Evolutionary conservation across 2,888 invertebrate genomes (phyloP), one percentile per base, ranked within the genome.

Genomic region (Conus canariensis): DNA sequence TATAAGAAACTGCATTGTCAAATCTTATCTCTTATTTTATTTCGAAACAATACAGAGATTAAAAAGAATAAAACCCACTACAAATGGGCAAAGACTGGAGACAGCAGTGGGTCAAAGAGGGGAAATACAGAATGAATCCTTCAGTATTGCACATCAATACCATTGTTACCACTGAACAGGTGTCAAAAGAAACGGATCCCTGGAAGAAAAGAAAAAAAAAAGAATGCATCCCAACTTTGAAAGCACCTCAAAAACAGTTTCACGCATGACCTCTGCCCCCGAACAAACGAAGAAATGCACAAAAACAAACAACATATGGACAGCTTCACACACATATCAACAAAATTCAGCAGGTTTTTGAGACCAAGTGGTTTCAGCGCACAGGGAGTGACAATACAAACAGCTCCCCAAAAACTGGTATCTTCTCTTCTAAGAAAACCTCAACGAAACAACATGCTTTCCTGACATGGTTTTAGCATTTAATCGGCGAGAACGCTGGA

Each of bases 261-360:
- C 70, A 22, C 70, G 7, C 16, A 70, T 22, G 19, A 22, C 70
- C 70, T 22, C 70, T 22, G 70, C 56, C 14, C 16, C 56, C 64
- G 25, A n/a, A 25, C 10, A 56, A 80, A 12, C 80, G 45, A 80
- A 45, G 16, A 80, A 45, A 30, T 80, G 12, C 45, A 80, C 45
- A 45, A 45, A 45, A 45, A 45, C 77, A 10, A 30, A 74, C 3
- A 74, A 74, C n/a, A 74, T n/a, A 74, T 22, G 9, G n/a, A 74
- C 74, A 74, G n/a, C 6, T 10, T 45, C 45, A 19, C 70, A 22
- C 56, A 83, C 82, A 22, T 9, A 56, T 56, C 58, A 83, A 58
- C 82, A 83, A 58, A 30, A 58, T 83, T 83, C 82, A 83, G 82
- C 82, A 83, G 82, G 58, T 58, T 58, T 83, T 22, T 58, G 22